phyloP scores from a whole-genome alignment of 2,888 invertebrate species.

The Rugalucina vietnamica region DNA sequence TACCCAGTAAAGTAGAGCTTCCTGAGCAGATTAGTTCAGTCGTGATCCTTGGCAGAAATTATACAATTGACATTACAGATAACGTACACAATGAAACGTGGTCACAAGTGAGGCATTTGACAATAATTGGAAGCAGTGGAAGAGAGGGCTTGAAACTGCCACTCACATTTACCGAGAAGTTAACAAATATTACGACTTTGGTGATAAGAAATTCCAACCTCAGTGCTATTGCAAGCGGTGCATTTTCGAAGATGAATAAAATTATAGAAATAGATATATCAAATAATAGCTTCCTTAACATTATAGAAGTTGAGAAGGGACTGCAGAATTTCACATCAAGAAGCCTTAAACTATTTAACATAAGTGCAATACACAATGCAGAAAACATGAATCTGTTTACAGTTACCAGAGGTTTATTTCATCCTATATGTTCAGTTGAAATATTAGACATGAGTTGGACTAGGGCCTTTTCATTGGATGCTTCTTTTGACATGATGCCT shows the following conservation, averaged over 20 bases:
- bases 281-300: neutral
- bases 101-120: neutral
- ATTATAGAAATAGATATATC: neutral
- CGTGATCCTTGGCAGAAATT: neutral
- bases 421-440: neutral
- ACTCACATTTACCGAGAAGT: neutral
- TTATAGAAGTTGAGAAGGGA: neutral
- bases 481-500: neutral
- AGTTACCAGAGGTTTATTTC: neutral
- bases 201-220: neutral
- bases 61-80: neutral
- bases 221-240: neutral
- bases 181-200: neutral
- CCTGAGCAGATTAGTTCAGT: neutral
- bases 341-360: neutral
- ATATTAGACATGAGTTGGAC: neutral
- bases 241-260: neutral
- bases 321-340: neutral
- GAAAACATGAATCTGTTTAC: neutral
- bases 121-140: neutral
- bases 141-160: neutral
- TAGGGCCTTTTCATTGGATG: neutral
- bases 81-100: neutral
- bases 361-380: neutral
- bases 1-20: neutral